Evolutionary conservation across 2,113 vertebrate species (phyloP).

Genomic region (Cygnus buccinator): DNA sequence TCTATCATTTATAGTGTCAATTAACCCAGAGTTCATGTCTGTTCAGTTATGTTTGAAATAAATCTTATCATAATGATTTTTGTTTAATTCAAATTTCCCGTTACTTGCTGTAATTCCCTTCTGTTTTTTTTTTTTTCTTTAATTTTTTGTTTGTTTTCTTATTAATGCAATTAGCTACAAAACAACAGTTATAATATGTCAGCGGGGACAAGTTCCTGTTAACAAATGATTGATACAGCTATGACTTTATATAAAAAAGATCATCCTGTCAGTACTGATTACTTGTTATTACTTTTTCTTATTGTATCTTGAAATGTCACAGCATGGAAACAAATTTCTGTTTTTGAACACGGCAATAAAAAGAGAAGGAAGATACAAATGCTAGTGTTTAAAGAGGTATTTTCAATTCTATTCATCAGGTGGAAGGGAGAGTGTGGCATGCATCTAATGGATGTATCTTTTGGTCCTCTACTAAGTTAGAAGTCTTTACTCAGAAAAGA

Average conservation of each 20-base stretch:
- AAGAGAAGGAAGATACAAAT: neutral
- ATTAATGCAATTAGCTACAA: neutral
- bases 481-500: neutral
- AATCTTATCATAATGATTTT: neutral
- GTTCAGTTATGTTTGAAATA: neutral
- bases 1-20: neutral
- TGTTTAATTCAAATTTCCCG: neutral
- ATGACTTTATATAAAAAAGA: neutral
- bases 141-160: neutral
- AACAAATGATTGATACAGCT: neutral
- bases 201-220: neutral
- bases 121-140: neutral
- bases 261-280: neutral
- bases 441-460: neutral
- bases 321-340: neutral
- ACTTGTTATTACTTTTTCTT: neutral
- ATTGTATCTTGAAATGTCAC: neutral
- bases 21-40: neutral
- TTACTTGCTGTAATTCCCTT: neutral
- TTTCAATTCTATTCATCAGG: neutral
- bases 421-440: neutral
- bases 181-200: neutral
- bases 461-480: neutral
- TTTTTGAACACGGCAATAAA: neutral
- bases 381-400: neutral